phyloP scores from a whole-genome alignment of 2,113 vertebrate genomes.

The Psophia crepitans region DNA sequence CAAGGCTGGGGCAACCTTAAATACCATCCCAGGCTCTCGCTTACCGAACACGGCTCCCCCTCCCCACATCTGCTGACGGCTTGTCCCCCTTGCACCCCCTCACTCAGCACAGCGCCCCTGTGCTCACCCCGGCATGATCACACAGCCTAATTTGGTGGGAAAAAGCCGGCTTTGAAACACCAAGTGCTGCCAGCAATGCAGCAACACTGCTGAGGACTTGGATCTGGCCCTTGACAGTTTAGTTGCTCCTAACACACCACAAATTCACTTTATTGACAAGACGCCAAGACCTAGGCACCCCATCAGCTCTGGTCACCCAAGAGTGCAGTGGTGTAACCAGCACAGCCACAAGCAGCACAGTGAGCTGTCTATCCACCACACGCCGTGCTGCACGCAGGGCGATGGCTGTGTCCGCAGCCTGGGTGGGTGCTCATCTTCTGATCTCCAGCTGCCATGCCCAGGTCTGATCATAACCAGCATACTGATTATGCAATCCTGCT shows the following conservation, averaged over 20 bases:
- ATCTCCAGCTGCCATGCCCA: too few species aligned
- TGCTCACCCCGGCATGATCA: accelerated
- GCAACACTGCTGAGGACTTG: too few species aligned
- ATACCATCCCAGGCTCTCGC: accelerated
- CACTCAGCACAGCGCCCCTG: too few species aligned
- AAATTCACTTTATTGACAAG: too few species aligned
- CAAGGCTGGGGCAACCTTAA: too few species aligned
- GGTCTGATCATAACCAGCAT: neutral
- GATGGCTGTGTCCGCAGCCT: accelerated
- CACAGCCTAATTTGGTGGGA: accelerated
- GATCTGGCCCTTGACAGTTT: neutral
- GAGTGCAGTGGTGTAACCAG: accelerated
- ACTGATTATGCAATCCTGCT: too few species aligned
- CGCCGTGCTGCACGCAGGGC: accelerated
- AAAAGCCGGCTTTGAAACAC: too few species aligned
- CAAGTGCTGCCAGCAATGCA: neutral
- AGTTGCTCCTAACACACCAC: too few species aligned
- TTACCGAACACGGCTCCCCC: accelerated
- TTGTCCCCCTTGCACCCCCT: accelerated
- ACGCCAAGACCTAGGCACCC: too few species aligned
- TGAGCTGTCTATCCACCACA: too few species aligned
- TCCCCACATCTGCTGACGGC: neutral
- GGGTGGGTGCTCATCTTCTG: accelerated
- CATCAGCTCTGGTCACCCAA: neutral
- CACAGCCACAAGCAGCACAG: accelerated